Conservation (phyloP, 2,113 vertebrate species). For the Phoenicopterus ruber region DNA sequence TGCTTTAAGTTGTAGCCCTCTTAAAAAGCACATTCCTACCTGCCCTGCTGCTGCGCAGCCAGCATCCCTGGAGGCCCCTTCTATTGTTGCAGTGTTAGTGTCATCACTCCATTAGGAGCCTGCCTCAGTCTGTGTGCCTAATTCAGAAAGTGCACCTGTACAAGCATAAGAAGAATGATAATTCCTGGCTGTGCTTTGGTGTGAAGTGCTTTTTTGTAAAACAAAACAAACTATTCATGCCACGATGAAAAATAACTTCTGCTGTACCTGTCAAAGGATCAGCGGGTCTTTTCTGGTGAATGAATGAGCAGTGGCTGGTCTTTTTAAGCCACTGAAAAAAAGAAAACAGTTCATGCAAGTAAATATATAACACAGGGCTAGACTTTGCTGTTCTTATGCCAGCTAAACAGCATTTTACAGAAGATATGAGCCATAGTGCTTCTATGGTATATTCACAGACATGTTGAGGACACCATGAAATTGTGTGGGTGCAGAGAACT, state of each 20-base stretch:
- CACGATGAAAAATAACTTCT: constrained; percentile 60
- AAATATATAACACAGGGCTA: not conserved
- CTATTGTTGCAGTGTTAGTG: constrained; percentile 67
- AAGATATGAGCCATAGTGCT: not conserved
- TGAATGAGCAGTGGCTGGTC: not conserved
- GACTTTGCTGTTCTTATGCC: not conserved
- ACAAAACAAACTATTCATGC: constrained; percentile 66
- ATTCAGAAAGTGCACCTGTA: constrained; percentile 74
- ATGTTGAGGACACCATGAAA: not conserved
- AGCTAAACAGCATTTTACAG: not conserved
- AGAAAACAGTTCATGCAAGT: not conserved
- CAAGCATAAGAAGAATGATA: constrained; percentile 73
- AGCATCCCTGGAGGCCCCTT: constrained; percentile 57
- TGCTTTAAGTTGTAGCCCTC: constrained; percentile 22
- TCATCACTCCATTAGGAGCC: constrained; percentile 73
- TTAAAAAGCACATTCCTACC: constrained; percentile 64
- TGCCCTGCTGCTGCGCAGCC: not conserved
- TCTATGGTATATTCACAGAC: not conserved
- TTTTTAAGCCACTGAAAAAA: constrained; percentile 17
- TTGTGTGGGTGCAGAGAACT: not conserved
- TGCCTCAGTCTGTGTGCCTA: constrained; percentile 34
- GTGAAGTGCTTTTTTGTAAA: constrained; percentile 65
- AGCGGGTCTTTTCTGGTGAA: not conserved
- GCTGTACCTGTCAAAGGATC: constrained; percentile 61
- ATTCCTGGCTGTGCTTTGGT: constrained; percentile 66